Percentiles rank a stretch among this genome's conserved stretches.
Evolutionary conservation across 2,888 invertebrate species (phyloP).

Genomic region (Oscheius sp.): DNA sequence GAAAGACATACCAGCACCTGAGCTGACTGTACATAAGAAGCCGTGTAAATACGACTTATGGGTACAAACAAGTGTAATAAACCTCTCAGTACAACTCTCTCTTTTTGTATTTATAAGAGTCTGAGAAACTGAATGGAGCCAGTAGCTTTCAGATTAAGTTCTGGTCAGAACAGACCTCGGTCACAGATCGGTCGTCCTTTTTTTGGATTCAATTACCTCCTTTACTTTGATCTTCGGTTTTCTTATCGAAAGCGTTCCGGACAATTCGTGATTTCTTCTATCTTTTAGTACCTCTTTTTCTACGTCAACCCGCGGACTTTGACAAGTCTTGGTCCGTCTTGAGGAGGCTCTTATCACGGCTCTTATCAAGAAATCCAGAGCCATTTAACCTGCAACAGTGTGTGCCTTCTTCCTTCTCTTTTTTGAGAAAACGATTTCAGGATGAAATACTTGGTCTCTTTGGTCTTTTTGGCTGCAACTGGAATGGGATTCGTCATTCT

Average conservation of each 20-base stretch:
- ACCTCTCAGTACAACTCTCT: constrained; percentile 4
- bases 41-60: neutral
- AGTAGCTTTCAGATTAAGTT: neutral
- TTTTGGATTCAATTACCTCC: no score
- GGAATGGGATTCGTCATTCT: neutral
- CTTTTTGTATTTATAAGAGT: neutral
- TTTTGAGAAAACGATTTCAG: neutral
- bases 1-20: constrained; percentile 5
- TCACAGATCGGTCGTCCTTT: no score
- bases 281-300: no score
- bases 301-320: neutral
- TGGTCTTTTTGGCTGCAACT: neutral
- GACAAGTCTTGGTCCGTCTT: no score
- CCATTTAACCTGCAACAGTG: neutral
- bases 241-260: no score
- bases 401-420: neutral
- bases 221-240: no score
- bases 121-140: no score
- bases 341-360: no score
- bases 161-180: no score
- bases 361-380: neutral
- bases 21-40: constrained; percentile 14
- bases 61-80: constrained; percentile 29
- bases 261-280: no score
- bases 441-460: neutral